Conservation (phyloP, 2,113 vertebrate species). For the Turnix velox region DNA sequence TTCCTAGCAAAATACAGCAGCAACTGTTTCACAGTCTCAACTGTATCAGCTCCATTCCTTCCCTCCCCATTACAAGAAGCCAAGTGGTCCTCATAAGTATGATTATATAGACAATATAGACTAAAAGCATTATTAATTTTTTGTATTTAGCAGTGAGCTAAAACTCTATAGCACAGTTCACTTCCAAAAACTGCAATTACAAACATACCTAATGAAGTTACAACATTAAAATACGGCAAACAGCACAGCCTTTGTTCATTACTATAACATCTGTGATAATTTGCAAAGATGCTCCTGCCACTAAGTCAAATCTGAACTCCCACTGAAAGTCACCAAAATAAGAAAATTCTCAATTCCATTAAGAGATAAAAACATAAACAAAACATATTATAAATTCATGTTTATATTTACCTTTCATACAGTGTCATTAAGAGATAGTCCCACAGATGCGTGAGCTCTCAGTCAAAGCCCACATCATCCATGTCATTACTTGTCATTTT, state of each 20-base stretch:
- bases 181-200: background rate
- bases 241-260: background rate
- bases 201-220: background rate
- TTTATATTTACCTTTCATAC: background rate
- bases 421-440: background rate
- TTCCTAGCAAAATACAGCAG: background rate
- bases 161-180: background rate
- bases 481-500: background rate
- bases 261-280: background rate
- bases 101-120: background rate
- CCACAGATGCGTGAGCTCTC: background rate
- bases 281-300: background rate
- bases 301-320: background rate
- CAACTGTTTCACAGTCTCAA: background rate
- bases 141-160: background rate
- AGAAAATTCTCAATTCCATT: background rate
- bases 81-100: background rate
- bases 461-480: fast-evolving
- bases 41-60: background rate
- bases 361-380: background rate
- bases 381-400: background rate
- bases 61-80: background rate
- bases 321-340: background rate
- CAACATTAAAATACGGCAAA: background rate
- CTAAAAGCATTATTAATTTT: background rate